Evolutionary conservation across 2,888 invertebrate species (phyloP).

Genomic region (Cephus nigrinus): DNA sequence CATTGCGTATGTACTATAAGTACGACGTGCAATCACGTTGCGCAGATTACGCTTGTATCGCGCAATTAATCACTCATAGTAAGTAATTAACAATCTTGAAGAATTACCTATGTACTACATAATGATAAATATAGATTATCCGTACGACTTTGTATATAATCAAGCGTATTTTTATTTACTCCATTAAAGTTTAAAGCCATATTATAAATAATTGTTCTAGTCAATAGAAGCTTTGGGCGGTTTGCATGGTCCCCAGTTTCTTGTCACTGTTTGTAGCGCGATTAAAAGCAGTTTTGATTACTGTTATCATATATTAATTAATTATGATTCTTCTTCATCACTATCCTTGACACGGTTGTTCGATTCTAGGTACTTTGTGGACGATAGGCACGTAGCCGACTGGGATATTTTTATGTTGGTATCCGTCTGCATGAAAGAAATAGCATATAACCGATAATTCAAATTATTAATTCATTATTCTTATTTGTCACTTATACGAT

Average conservation of each 20-base stretch:
- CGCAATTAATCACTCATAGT: not conserved
- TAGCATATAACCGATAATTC: not conserved
- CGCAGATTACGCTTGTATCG: not conserved
- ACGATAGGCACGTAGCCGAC: slow-evolving; percentile 44
- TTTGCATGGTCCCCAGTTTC: not conserved
- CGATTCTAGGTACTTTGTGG: slow-evolving; percentile 5
- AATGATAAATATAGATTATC: not conserved
- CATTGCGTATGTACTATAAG: not conserved
- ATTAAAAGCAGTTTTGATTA: not conserved
- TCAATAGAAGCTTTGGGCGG: not conserved
- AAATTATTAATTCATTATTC: not conserved
- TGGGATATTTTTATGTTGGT: slow-evolving; percentile 39
- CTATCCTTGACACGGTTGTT: not conserved
- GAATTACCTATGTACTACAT: not conserved
- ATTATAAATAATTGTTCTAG: not conserved
- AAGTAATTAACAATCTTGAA: not conserved
- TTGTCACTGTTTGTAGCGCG: not conserved
- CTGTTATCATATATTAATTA: not conserved
- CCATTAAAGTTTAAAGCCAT: not conserved
- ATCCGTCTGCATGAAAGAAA: slow-evolving; percentile 24
- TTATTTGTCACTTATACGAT: not conserved
- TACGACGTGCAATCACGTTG: not conserved
- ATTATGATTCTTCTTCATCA: not conserved
- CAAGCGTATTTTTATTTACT: not conserved
- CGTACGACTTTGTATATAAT: not conserved